phyloP scores from a whole-genome alignment of 1,140 invertebrate species.

The Drosophila ohnishii region DNA sequence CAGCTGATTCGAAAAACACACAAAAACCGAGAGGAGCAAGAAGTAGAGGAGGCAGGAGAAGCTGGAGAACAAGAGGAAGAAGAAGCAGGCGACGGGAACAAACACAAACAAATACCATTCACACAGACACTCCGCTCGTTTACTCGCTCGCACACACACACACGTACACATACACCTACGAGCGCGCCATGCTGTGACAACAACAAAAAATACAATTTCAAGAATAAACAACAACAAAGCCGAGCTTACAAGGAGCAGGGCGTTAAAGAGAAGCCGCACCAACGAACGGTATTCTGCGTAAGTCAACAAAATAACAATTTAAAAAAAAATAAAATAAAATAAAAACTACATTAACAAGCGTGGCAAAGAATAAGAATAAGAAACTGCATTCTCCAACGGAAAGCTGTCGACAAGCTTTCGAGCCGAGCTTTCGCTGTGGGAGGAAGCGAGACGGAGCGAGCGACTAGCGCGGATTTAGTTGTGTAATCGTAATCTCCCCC shows the following conservation, averaged over 20 bases:
- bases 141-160: constrained; percentile 5
- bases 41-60: constrained; percentile 5
- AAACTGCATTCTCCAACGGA: neutral
- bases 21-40: constrained; percentile 8
- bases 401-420: constrained; percentile 6
- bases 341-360: neutral
- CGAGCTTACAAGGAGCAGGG: constrained; percentile 14
- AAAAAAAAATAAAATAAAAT: neutral
- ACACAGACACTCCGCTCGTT: neutral
- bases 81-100: constrained; percentile 19
- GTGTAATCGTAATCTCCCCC: constrained; percentile 6
- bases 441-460: neutral
- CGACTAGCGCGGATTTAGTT: constrained; percentile 5
- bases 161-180: neutral
- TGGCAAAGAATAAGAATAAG: constrained; percentile 5
- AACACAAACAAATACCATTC: constrained; percentile 34
- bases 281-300: constrained; percentile 13
- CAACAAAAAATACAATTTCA: constrained; percentile 24
- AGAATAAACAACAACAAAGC: constrained; percentile 14
- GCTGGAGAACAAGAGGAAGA: constrained; percentile 9
- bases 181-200: constrained; percentile 41
- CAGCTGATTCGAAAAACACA: constrained; percentile 61
- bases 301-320: neutral
- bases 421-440: constrained; percentile 1
- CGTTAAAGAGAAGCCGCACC: constrained; percentile 11